Evolutionary conservation across 2,113 vertebrate genomes (phyloP).

Genomic region (Galbula dea): DNA sequence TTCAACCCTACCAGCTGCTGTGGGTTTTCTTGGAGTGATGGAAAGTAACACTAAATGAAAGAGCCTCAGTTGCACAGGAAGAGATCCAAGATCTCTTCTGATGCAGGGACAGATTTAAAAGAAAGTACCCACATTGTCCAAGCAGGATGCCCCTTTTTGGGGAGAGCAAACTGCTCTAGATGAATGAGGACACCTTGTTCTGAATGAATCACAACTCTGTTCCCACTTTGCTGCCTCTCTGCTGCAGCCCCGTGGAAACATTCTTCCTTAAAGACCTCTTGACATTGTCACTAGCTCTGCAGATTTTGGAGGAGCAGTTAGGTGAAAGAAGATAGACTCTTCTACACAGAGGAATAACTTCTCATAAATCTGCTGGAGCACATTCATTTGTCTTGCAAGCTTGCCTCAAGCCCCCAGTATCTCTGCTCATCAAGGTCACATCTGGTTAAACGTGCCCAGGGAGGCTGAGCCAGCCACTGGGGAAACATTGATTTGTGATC

Average conservation of each 20-base stretch:
- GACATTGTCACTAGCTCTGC: conserved; percentile 16
- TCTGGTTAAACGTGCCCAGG: neutral
- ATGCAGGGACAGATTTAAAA: neutral
- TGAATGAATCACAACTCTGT: neutral
- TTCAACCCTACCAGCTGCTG: neutral
- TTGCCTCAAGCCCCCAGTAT: neutral
- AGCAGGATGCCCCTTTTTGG: neutral
- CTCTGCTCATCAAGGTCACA: conserved; percentile 40
- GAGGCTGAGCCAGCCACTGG: neutral
- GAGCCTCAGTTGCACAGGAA: neutral
- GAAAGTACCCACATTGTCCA: neutral
- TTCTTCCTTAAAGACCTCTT: conserved; percentile 33
- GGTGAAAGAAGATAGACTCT: conserved; percentile 24
- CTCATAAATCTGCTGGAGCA: neutral
- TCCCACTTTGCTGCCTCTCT: neutral
- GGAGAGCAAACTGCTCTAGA: neutral
- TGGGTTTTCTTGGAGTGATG: neutral
- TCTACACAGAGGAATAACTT: neutral
- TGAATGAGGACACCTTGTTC: conserved; percentile 7
- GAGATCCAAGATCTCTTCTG: neutral
- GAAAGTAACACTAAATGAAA: neutral
- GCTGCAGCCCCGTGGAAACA: neutral
- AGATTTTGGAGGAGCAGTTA: conserved; percentile 14
- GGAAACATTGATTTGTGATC: conserved; percentile 20
- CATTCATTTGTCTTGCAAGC: conserved; percentile 14